Evolutionary conservation across 2,113 vertebrate species (phyloP).

Genomic region (Tragulus kanchil): DNA sequence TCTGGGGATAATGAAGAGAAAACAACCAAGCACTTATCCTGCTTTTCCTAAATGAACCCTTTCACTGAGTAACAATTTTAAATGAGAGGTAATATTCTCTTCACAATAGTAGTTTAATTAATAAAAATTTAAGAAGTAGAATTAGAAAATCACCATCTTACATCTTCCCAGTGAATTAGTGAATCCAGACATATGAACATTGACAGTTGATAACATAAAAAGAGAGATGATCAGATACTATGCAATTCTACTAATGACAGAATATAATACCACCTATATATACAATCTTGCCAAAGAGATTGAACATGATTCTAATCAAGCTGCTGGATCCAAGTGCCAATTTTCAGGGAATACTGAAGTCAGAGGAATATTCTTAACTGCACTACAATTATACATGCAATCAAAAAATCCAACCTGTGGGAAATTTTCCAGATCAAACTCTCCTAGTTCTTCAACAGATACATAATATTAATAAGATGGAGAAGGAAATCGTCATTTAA

Average conservation of each 20-base stretch:
- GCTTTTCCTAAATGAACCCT: background rate
- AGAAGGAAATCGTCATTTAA: slow-evolving; percentile 1
- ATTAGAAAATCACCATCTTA: slow-evolving; percentile 46
- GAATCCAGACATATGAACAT: background rate
- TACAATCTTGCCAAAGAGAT: background rate
- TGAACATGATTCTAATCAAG: background rate
- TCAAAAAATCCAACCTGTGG: background rate
- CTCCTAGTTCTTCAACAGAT: background rate
- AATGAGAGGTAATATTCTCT: background rate
- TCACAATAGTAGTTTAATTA: slow-evolving; percentile 7
- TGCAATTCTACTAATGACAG: background rate
- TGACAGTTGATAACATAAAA: background rate
- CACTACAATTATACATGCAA: background rate
- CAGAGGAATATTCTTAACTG: background rate
- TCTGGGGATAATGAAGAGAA: background rate
- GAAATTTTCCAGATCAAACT: background rate
- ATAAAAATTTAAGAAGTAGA: slow-evolving; percentile 22
- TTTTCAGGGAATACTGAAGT: background rate
- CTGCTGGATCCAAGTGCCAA: background rate
- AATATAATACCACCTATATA: background rate
- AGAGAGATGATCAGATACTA: background rate
- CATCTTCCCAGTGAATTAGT: background rate
- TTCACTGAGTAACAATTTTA: background rate
- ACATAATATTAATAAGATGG: background rate
- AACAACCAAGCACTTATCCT: background rate